Conservation (phyloP, 1,140 invertebrate genomes). For the Asbolus verrucosus region DNA sequence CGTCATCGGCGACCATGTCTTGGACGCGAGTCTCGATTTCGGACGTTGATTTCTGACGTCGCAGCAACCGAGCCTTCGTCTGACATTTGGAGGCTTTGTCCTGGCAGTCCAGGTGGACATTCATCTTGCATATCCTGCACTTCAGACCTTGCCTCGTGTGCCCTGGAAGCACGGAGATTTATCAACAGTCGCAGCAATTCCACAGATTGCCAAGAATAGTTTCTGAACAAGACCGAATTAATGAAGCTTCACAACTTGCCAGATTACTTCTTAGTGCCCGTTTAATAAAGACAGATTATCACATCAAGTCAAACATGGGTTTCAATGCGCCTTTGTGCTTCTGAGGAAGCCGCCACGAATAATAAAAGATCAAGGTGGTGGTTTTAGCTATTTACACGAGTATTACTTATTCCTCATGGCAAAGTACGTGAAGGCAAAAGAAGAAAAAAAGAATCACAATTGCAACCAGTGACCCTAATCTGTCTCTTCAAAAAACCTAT, state of each 20-base stretch:
- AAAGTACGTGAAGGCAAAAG: too few species aligned
- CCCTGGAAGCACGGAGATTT: too few species aligned
- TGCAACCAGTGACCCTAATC: too few species aligned
- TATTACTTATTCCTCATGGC: too few species aligned
- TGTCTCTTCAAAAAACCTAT: too few species aligned
- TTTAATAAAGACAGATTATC: constrained; percentile 36
- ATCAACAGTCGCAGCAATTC: constrained; percentile 8
- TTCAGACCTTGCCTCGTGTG: constrained; percentile 92
- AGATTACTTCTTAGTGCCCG: constrained; percentile 1
- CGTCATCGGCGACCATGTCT: constrained; percentile 73
- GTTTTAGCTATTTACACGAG: constrained; percentile 6
- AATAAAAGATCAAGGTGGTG: constrained; percentile 17
- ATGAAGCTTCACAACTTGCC: not conserved
- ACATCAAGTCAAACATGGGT: constrained; percentile 18
- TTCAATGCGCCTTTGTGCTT: constrained; percentile 8
- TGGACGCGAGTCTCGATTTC: constrained; percentile 77
- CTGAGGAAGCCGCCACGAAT: constrained; percentile 4
- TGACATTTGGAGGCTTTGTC: constrained; percentile 83
- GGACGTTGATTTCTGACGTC: constrained; percentile 88
- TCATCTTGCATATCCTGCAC: constrained; percentile 91
- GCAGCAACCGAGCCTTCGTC: constrained; percentile 83
- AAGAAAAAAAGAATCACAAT: too few species aligned
- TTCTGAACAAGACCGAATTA: not conserved
- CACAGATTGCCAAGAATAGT: constrained; percentile 16
- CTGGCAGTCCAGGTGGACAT: constrained; percentile 91